A percentile compares a stretch with the other conserved stretches of the same genome.
These are phyloP conservation scores for Molorchus minor DNA, from an alignment of 2,888 invertebrate species.

Conservation along the genomic window DNA sequence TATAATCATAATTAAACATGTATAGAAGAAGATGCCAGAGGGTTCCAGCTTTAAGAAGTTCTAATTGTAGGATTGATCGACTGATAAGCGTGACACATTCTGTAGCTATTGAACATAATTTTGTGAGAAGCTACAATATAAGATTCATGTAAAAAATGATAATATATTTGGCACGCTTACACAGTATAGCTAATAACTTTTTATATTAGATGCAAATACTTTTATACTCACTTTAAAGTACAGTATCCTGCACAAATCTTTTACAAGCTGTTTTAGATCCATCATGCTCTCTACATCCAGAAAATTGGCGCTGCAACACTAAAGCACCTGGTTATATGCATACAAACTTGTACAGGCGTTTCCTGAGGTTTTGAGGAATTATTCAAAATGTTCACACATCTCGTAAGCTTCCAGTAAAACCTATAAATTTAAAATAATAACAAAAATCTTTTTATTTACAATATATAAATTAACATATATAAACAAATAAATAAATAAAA, in stretches of 20 bases:
- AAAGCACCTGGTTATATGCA: conserved; percentile 89
- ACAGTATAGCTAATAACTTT: not conserved
- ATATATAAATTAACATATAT: too few species aligned
- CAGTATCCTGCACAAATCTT: conserved; percentile 85
- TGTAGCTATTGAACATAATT: conserved; percentile 86
- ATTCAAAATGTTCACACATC: conserved; percentile 92
- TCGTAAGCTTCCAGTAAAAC: conserved; percentile 89
- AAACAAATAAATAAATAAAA: too few species aligned
- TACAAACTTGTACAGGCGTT: conserved; percentile 89
- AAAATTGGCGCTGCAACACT: conserved; percentile 96
- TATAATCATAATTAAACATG: conserved; percentile 96
- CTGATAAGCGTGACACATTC: too few species aligned
- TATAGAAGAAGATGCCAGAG: conserved; percentile 91
- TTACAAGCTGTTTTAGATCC: conserved; percentile 85
- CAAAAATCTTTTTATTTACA: too few species aligned
- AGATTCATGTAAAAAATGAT: too few species aligned
- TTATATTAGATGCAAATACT: conserved; percentile 1
- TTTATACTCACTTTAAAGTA: conserved; percentile 76
- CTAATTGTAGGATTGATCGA: conserved; percentile 85
- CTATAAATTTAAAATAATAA: conserved; percentile 55
- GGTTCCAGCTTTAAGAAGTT: conserved; percentile 84
- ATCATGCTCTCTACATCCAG: conserved; percentile 89
- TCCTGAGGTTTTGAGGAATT: conserved; percentile 80
- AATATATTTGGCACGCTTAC: too few species aligned
- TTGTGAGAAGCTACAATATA: conserved; percentile 84